A percentile compares a stretch with the other conserved stretches of the same genome.
Evolutionary conservation across 2,888 invertebrate species (phyloP).

Genomic region (Charanyca ferruginea): DNA sequence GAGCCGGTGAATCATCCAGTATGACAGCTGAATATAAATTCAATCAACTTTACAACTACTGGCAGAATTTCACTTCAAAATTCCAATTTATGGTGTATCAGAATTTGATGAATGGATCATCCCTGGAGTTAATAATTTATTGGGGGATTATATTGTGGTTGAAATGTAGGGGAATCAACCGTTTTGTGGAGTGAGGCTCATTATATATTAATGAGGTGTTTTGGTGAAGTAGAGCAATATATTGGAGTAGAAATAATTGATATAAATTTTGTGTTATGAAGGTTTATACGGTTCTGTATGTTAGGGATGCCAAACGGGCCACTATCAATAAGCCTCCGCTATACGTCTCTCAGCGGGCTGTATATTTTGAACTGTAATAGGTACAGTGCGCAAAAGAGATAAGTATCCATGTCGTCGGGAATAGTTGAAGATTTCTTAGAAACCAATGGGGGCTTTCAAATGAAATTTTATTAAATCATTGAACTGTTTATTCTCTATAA

Average conservation of each 20-base stretch:
- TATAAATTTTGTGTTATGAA: not conserved
- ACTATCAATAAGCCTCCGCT: no score
- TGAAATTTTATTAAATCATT: no score
- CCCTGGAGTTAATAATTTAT: constrained; percentile 37
- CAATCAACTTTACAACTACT: constrained; percentile 33
- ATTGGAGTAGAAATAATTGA: constrained; percentile 5
- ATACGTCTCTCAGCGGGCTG: no score
- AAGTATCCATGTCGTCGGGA: no score
- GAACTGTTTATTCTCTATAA: no score
- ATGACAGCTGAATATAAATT: constrained; percentile 50
- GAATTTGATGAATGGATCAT: constrained; percentile 37
- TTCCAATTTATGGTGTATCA: constrained; percentile 40
- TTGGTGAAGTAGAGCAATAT: constrained; percentile 2
- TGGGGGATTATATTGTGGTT: constrained; percentile 6
- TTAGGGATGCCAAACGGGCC: no score
- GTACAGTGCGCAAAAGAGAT: no score
- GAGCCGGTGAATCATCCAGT: not conserved
- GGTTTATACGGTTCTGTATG: not conserved
- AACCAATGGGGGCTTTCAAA: no score
- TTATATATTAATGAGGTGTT: constrained; percentile 23
- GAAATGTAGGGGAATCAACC: constrained; percentile 15
- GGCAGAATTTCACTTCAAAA: constrained; percentile 15
- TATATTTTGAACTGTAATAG: no score
- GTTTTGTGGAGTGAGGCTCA: constrained; percentile 17
- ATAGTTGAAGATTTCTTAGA: no score